phyloP scores from a whole-genome alignment of 2,113 vertebrate species.

The Oreochromis aureus region DNA sequence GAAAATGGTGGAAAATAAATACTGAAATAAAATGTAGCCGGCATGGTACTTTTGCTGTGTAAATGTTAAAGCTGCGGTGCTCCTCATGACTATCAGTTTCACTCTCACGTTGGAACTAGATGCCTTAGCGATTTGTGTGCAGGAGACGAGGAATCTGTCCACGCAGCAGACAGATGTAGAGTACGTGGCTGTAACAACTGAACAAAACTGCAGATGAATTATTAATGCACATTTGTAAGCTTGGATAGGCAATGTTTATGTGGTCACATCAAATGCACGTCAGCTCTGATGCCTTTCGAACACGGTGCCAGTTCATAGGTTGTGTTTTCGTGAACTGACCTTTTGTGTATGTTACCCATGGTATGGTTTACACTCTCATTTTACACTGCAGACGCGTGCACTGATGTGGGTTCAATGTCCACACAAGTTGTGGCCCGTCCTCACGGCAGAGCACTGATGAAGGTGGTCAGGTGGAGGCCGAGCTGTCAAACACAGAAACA shows the following conservation, averaged over 20 bases:
- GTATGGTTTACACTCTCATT: neutral
- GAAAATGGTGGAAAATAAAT: neutral
- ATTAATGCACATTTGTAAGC: constrained; percentile 37
- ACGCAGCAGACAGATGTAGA: neutral
- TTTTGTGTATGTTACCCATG: neutral
- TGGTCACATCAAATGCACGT: neutral
- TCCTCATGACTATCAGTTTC: neutral
- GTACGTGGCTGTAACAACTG: neutral
- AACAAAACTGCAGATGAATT: constrained; percentile 48
- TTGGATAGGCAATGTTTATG: neutral
- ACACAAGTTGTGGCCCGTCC: neutral
- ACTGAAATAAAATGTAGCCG: neutral
- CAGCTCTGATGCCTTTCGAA: neutral
- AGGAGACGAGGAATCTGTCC: neutral
- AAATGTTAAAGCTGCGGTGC: neutral
- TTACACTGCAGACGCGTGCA: neutral
- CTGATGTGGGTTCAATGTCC: neutral
- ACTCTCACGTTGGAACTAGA: neutral
- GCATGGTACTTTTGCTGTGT: neutral
- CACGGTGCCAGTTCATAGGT: neutral
- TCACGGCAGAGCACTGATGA: neutral
- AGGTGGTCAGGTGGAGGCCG: constrained; percentile 11
- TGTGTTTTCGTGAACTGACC: neutral
- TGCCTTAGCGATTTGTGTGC: neutral
- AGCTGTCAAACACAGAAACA: constrained; percentile 26